Conservation (phyloP, 2,888 invertebrate genomes). For the Pristionchus arcanus region DNA sequence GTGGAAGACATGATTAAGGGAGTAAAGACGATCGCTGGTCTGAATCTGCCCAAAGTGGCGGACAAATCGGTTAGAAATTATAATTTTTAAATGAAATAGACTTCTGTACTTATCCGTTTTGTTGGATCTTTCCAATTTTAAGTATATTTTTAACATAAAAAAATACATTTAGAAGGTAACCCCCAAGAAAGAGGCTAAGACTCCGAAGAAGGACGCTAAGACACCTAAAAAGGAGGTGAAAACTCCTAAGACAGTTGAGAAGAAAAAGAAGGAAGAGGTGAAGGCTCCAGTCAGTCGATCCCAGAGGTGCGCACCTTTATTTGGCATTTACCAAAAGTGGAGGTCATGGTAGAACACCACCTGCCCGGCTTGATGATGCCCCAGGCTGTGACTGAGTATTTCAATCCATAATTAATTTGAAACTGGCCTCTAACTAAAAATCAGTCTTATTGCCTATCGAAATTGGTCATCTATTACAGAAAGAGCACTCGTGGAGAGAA, state of each 20-base stretch:
- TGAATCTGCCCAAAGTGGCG: background rate
- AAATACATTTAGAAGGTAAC: background rate
- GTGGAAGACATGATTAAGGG: background rate
- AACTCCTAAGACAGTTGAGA: background rate
- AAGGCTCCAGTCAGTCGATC: slow-evolving; percentile 22
- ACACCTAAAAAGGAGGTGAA: background rate
- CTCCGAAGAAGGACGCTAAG: background rate
- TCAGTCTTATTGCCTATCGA: too few species aligned
- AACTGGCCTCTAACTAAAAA: too few species aligned
- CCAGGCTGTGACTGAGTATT: too few species aligned
- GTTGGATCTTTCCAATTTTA: background rate
- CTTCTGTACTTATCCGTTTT: too few species aligned
- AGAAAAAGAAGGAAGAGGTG: background rate
- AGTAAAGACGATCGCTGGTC: background rate
- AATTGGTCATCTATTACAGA: background rate
- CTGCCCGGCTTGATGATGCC: too few species aligned
- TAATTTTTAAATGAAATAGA: background rate
- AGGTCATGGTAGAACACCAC: too few species aligned
- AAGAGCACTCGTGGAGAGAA: background rate
- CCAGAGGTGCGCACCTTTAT: background rate
- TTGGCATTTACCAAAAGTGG: background rate
- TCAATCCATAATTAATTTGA: too few species aligned
- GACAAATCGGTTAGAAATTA: background rate
- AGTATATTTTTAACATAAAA: background rate
- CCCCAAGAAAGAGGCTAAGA: background rate